Evolutionary conservation across 1,140 invertebrate genomes (phyloP).

Genomic region (Eumeta japonica): DNA sequence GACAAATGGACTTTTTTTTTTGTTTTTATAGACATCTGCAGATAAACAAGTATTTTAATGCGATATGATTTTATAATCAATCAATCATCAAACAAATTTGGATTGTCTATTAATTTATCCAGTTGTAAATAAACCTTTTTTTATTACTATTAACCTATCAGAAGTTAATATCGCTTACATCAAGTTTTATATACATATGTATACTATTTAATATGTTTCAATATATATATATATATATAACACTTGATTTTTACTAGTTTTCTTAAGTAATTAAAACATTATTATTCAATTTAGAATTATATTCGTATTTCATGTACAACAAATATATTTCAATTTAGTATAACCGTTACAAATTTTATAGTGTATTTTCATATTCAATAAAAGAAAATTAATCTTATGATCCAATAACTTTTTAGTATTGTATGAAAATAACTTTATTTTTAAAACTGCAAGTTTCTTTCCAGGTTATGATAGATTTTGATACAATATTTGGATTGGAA

Average conservation of each 20-base stretch:
- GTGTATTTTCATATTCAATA: neutral
- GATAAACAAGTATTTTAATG: neutral
- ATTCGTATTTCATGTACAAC: too few relatives aligned
- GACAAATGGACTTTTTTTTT: slow-evolving; percentile 3
- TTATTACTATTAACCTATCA: too few relatives aligned
- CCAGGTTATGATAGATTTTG: slow-evolving; percentile 78
- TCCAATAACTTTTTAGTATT: neutral
- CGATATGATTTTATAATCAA: neutral
- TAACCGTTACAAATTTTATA: too few relatives aligned
- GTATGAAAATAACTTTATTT: neutral
- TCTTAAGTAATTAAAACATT: too few relatives aligned
- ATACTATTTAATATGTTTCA: slow-evolving; percentile 3
- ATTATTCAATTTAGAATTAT: too few relatives aligned
- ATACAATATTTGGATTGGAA: slow-evolving; percentile 84
- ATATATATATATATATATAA: slow-evolving; percentile 1
- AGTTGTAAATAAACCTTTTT: too few relatives aligned
- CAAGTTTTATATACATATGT: slow-evolving; percentile 1
- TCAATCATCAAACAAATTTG: neutral
- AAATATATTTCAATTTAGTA: too few relatives aligned
- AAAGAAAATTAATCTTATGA: neutral
- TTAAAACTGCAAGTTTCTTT: too few relatives aligned
- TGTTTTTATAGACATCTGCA: neutral
- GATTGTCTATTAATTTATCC: too few relatives aligned
- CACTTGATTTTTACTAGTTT: neutral
- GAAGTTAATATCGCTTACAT: neutral